A percentile compares a stretch with the other conserved stretches of the same genome.
phyloP scores from a whole-genome alignment of 2,888 invertebrate genomes.

The Machimus atricapillus region DNA sequence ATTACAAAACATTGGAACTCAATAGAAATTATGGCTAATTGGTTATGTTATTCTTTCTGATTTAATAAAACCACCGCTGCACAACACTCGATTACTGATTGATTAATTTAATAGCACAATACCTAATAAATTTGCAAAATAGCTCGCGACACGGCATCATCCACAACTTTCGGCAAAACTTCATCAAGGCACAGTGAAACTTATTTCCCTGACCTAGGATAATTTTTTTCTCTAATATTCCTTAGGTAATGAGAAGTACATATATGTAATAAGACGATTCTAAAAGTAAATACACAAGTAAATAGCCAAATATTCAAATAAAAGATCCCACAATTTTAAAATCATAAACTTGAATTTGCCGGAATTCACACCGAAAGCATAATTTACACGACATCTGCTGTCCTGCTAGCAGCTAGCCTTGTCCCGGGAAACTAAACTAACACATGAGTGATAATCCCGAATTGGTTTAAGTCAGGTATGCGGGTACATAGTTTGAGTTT shows the following conservation, averaged over 20 bases:
- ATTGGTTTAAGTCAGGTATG: conserved; percentile 21
- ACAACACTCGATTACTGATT: background rate
- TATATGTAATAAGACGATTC: background rate
- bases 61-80: background rate
- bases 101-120: background rate
- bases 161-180: background rate
- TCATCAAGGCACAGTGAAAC: background rate
- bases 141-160: background rate
- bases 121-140: background rate
- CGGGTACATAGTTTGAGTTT: background rate
- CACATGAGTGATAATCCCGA: background rate
- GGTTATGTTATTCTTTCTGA: background rate
- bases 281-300: background rate
- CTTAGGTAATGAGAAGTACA: background rate
- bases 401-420: background rate
- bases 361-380: background rate
- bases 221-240: background rate
- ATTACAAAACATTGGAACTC: no score
- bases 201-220: background rate
- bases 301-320: background rate
- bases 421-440: conserved; percentile 14
- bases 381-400: conserved; percentile 20
- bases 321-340: background rate
- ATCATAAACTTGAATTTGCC: conserved; percentile 5
- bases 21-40: background rate